phyloP scores from a whole-genome alignment of 2,888 invertebrate genomes.

The Lepidochitona cinerea region DNA sequence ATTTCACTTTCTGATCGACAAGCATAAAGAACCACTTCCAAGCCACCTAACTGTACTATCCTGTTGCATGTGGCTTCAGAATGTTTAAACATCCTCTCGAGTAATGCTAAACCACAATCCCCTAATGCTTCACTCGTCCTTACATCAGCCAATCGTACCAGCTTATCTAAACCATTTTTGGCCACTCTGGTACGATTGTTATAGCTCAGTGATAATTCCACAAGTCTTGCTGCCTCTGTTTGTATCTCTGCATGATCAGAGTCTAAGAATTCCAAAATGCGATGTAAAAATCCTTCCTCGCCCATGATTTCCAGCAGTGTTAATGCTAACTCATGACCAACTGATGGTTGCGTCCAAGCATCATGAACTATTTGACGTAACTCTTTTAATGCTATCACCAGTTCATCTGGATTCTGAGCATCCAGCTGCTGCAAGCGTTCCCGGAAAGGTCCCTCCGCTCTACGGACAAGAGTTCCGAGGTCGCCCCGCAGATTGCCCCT shows the following conservation, averaged over 20 bases:
- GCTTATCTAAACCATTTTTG: constrained; percentile 8
- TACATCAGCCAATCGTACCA: constrained; percentile 1
- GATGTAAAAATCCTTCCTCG: constrained; percentile 6
- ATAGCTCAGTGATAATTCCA: not conserved
- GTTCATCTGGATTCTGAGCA: not conserved
- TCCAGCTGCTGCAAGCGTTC: not conserved
- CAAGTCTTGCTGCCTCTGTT: not conserved
- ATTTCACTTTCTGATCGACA: constrained; percentile 3
- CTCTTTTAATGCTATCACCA: constrained; percentile 1
- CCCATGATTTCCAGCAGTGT: constrained; percentile 7
- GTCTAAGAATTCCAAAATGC: not conserved
- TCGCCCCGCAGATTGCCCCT: constrained; percentile 4
- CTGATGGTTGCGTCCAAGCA: not conserved
- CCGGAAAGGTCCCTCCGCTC: constrained; percentile 1
- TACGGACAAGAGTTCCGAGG: not conserved
- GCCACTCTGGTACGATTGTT: constrained; percentile 6
- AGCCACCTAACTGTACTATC: constrained; percentile 3
- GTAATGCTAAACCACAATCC: constrained; percentile 1
- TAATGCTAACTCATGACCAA: not conserved
- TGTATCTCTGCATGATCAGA: constrained; percentile 6
- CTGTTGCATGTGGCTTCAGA: not conserved
- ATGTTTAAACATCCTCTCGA: constrained; percentile 4
- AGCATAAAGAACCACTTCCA: constrained; percentile 6
- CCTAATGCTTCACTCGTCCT: constrained; percentile 2
- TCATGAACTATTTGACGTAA: constrained; percentile 4